A percentile compares a stretch with the other conserved stretches of the same genome.
Conservation (phyloP, 1,140 invertebrate species). For the Diorhabda carinulata region DNA sequence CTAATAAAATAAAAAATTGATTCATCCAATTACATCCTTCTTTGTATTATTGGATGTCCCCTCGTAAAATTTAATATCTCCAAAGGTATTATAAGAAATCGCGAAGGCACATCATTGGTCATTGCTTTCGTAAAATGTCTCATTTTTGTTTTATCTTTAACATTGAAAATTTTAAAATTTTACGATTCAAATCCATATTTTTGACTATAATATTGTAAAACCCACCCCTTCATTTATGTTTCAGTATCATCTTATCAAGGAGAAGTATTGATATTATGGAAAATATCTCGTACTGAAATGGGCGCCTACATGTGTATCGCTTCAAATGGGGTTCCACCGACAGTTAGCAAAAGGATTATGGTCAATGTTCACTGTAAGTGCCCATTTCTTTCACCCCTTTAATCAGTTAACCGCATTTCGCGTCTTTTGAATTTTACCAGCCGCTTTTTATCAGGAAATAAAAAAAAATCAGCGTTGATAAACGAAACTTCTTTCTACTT, state of each 20-base stretch:
- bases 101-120: no score
- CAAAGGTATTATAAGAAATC: no score
- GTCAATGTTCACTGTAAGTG: slow-evolving; percentile 78
- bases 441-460: not conserved
- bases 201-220: slow-evolving; percentile 9
- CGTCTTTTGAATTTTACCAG: not conserved
- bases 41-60: no score
- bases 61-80: no score
- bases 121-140: no score
- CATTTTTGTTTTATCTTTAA: no score
- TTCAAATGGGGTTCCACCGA: slow-evolving; percentile 62
- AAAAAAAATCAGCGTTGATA: no score
- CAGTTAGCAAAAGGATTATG: slow-evolving; percentile 65
- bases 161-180: no score
- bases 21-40: no score
- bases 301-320: slow-evolving; percentile 67
- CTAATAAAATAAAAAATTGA: no score
- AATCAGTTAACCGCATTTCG: not conserved
- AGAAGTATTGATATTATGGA: slow-evolving; percentile 70
- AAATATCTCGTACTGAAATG: slow-evolving; percentile 83
- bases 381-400: slow-evolving; percentile 23
- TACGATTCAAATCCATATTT: not conserved
- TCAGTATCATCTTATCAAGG: slow-evolving; percentile 68
- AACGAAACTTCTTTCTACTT: no score
- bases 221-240: slow-evolving; percentile 34